Evolutionary conservation across 2,113 vertebrate genomes (phyloP).

Genomic region (Neomonachus schauinslandi): DNA sequence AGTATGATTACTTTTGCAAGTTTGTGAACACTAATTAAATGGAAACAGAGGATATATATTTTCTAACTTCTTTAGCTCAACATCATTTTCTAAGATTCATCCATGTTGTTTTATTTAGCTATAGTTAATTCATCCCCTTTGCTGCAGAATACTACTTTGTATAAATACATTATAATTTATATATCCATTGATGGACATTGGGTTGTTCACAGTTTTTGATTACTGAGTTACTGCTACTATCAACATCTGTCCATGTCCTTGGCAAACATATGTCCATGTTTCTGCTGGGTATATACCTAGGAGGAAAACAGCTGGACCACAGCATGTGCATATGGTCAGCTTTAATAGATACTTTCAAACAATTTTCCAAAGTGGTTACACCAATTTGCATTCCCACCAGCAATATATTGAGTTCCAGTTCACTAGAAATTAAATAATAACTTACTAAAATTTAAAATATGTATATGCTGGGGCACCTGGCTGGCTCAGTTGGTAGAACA

Average conservation of each 20-base stretch:
- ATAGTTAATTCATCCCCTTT: background rate
- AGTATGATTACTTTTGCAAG: background rate
- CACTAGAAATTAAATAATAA: background rate
- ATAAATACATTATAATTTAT: background rate
- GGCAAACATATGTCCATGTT: background rate
- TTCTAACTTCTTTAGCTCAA: background rate
- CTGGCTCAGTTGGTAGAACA: background rate
- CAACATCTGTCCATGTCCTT: background rate
- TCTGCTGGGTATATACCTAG: background rate
- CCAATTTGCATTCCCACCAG: background rate
- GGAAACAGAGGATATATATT: background rate
- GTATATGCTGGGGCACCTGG: background rate
- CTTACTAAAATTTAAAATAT: background rate
- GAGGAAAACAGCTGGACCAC: background rate
- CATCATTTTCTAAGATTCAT: background rate
- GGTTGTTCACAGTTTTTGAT: background rate
- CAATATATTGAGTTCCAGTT: background rate
- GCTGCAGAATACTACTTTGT: background rate
- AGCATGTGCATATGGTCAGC: background rate
- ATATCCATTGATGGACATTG: background rate
- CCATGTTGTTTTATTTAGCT: background rate
- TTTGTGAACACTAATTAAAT: background rate
- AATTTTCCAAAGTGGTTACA: background rate
- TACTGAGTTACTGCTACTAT: background rate
- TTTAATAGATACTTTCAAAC: background rate